Conservation (phyloP, 2,888 invertebrate species). For the Synanthedon vespiformis region DNA sequence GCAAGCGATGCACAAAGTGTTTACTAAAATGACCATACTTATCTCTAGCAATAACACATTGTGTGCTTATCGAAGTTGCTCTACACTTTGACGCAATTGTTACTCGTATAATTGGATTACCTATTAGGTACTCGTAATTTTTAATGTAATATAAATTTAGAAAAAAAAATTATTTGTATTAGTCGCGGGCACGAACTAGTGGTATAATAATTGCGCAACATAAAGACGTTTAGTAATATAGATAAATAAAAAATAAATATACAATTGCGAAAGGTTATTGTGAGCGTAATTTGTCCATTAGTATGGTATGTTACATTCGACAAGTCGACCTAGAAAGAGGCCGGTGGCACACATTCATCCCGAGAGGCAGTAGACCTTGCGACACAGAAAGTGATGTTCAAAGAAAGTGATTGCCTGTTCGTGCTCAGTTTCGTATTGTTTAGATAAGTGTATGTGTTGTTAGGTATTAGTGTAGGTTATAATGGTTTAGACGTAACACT, state of each 20-base stretch:
- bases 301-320: background rate
- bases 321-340: slow-evolving; percentile 9
- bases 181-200: too few relatives aligned
- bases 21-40: background rate
- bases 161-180: too few relatives aligned
- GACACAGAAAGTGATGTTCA: slow-evolving; percentile 32
- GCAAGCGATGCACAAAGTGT: background rate
- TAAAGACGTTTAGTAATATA: background rate
- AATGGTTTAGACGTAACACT: background rate
- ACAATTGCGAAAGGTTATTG: background rate
- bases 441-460: background rate
- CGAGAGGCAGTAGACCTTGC: slow-evolving; percentile 11
- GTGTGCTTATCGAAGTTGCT: background rate
- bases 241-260: background rate
- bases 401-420: slow-evolving; percentile 33
- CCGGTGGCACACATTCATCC: slow-evolving; percentile 7
- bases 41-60: background rate
- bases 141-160: too few relatives aligned
- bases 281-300: background rate
- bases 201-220: too few relatives aligned
- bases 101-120: too few relatives aligned
- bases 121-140: too few relatives aligned
- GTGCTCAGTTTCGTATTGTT: slow-evolving; percentile 1
- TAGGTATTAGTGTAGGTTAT: background rate
- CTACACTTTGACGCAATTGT: too few relatives aligned